Base-by-base conservation (phyloP, 1,140 invertebrate species). In the Copidosoma floridanum region DNA sequence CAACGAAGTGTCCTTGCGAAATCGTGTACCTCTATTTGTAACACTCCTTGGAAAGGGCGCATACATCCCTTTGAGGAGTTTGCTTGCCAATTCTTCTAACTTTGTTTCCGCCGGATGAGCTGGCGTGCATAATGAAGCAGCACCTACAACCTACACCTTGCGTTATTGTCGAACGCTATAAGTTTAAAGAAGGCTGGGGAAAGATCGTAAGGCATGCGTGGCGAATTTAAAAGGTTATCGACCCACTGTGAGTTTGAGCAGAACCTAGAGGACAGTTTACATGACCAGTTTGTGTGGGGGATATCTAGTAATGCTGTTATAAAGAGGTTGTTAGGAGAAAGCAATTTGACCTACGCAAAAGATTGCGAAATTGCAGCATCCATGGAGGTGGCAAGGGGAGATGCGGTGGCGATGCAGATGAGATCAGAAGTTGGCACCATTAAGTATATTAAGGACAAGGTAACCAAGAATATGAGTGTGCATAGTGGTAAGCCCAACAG, bases 221-320 rank as follows among this genome's bases (percentile, higher is more conserved):
- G 64, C 64, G 47, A 20, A 10, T 37, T 65, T 20, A 48, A 53
- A 50, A 41, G 43, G 20, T 55, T 65, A 21, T 40, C 58, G 18
- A 18, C 43, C 18, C 4, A 61, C 41, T 62, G 47, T 44, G 40
- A 63, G 11, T 65, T 63, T 35, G 37, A 16, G 10, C n/a, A 27
- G 2, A 14, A n/a, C n/a, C 21, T 63, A n/a, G 43, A 62, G 5
- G 40, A 32, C 1, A 10, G 18, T 1, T 18, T 65, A 0, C 55
- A 48, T 5, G 64, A 65, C 23, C 58, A 61, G 26, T 65, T 65
- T 14, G 53, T 62, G 2, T 61, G 43, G 23, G 48, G 54, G 2
- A 18, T 61, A 7, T 26, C 37, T 4, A 41, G 51, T 12, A 21
- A 61, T 11, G 18, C 29, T 11, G 41, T 35, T n/a, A 57, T 37